A percentile compares a stretch with the other conserved stretches of the same genome.
Conservation (phyloP, 2,797 vertebrate species). For the Acanthurus tractus region DNA sequence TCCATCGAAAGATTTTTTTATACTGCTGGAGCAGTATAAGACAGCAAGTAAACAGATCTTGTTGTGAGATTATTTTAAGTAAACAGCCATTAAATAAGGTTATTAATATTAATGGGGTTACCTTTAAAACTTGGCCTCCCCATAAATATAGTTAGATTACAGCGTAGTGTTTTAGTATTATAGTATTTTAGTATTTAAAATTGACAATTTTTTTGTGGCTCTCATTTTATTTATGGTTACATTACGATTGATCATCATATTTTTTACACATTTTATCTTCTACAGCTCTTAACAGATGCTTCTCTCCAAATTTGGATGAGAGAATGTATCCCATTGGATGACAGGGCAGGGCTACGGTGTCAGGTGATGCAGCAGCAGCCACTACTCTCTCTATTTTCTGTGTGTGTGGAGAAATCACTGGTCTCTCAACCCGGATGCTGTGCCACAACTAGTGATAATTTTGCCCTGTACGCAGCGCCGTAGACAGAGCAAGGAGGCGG, state of each 20-base stretch:
- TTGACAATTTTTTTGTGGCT: too few species aligned
- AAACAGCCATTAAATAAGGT: too few species aligned
- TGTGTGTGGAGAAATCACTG: conserved; percentile 53
- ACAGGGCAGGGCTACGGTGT: conserved; percentile 61
- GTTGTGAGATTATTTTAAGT: too few species aligned
- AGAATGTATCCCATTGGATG: conserved; percentile 76
- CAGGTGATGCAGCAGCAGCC: conserved; percentile 83
- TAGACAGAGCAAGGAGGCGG: conserved; percentile 50
- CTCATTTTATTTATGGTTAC: neutral
- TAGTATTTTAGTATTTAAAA: too few species aligned
- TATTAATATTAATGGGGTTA: too few species aligned
- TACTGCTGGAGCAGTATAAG: neutral
- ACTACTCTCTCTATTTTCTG: conserved; percentile 49
- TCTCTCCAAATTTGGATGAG: conserved; percentile 41
- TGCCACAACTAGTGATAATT: conserved; percentile 48
- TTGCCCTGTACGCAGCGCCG: conserved; percentile 58
- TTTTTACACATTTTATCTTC: neutral
- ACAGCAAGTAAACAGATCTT: too few species aligned
- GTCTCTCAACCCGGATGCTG: conserved; percentile 79
- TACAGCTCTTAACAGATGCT: conserved; percentile 1
- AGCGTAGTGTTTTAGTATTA: too few species aligned
- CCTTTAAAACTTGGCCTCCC: too few species aligned
- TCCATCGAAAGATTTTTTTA: neutral
- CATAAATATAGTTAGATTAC: too few species aligned
- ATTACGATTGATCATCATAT: conserved; percentile 1